These are phyloP conservation scores for Dasysyrphus tricinctus DNA, from an alignment of 2,888 invertebrate species.

Conservation along the genomic window DNA sequence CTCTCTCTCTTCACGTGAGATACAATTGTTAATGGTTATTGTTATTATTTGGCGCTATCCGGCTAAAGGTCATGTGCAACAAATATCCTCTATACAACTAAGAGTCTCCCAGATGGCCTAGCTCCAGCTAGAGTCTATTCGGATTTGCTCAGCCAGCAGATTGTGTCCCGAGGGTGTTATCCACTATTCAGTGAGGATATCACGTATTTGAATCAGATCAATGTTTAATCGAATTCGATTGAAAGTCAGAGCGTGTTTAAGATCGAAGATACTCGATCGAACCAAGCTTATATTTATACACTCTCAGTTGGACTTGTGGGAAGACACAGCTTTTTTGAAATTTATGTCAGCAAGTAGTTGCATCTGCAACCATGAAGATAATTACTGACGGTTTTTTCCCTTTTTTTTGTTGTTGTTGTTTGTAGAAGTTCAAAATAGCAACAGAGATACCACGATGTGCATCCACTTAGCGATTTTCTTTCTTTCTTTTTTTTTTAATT, in stretches of 20 bases:
- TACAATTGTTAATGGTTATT: slow-evolving; percentile 74
- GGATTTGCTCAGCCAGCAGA: neutral
- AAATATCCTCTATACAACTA: slow-evolving; percentile 2
- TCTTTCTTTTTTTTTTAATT: neutral
- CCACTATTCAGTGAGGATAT: slow-evolving; percentile 55
- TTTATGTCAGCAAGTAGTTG: slow-evolving; percentile 52
- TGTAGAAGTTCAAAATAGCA: slow-evolving; percentile 30
- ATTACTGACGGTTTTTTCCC: slow-evolving; percentile 45
- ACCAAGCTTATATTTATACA: neutral
- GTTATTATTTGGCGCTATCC: slow-evolving; percentile 69
- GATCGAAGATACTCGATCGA: slow-evolving; percentile 39
- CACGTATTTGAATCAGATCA: slow-evolving; percentile 73
- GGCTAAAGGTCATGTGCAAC: slow-evolving; percentile 68
- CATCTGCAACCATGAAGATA: slow-evolving; percentile 53
- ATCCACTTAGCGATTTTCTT: slow-evolving; percentile 61
- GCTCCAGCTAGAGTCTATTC: slow-evolving; percentile 24
- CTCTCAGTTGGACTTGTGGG: slow-evolving; percentile 21
- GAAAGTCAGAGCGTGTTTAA: slow-evolving; percentile 53
- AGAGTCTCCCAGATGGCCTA: slow-evolving; percentile 45
- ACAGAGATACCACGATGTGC: slow-evolving; percentile 43
- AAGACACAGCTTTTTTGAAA: slow-evolving; percentile 36
- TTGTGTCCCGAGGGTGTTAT: slow-evolving; percentile 59
- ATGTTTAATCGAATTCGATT: slow-evolving; percentile 66
- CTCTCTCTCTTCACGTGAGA: slow-evolving; percentile 51
- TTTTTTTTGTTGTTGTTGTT: slow-evolving; percentile 11